Base-by-base conservation (phyloP, 2,888 invertebrate genomes). In the Yponomeuta cagnagella region DNA sequence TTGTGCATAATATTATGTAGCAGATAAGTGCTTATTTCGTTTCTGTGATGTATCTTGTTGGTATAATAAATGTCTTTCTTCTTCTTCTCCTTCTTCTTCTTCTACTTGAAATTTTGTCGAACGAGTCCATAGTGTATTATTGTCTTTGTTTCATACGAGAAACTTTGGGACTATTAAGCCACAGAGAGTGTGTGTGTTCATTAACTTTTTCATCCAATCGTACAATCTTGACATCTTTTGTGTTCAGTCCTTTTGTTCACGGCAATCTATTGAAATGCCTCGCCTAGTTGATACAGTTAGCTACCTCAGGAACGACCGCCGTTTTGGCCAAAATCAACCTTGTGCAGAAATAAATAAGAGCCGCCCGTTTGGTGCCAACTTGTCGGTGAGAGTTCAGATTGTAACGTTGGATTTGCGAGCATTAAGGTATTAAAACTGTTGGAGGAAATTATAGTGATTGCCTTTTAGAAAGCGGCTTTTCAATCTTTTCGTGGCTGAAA, bases 381-480 rank as follows among this genome's bases (percentile, higher is more conserved):
- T 43, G 8, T 43, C 43, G 8, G 43, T 43, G 9, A 43, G 43
- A 1, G 52, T 58, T 58, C 52, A 58, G 52, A 58, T 58, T 58
- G 52, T 58, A 15, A 15, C 52, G 52, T 58, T 8, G 52, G 52
- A 58, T 58, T 58, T 58, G 15, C 15, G 52, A 58, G 15, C 52
- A 58, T 58, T 58, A 58, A 58, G 52, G 15, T 58, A 58, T 58
- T 58, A 58, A 43, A 43, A 58, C 52, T 58, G 52, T 58, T 58
- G 15, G 52, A 58, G 52, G 52, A 58, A 58, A 58, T 58, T 58
- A 58, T 58, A 58, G 52, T 58, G 52, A 58, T 58, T 58, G 52
- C 52, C 52, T 58, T 58, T 58, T 58, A 58, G 52, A 15, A 58
- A 58, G 52, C 15, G 15, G 15, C 15, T 58, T 58, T 58, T 15